These are phyloP conservation scores for Toxotes chatareus DNA, from an alignment of 2,113 vertebrate genomes.

Conservation along the genomic window DNA sequence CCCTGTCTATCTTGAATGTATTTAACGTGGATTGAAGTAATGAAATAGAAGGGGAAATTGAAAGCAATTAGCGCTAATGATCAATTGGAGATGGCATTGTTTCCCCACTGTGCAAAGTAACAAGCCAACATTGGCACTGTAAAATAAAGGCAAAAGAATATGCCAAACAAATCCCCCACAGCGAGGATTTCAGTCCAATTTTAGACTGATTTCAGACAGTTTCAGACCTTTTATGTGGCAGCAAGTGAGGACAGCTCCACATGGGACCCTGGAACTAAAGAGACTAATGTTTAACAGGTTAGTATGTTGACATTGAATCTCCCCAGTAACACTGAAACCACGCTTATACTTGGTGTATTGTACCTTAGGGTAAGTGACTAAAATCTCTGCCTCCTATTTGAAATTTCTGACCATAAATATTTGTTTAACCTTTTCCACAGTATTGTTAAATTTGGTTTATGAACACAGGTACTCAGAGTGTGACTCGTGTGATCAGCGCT, in stretches of 20 bases:
- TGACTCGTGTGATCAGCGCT: neutral
- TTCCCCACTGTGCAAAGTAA: neutral
- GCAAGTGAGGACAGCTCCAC: neutral
- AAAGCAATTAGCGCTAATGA: neutral
- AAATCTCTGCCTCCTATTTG: neutral
- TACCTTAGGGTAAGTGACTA: constrained; percentile 2
- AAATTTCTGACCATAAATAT: neutral
- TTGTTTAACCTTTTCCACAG: neutral
- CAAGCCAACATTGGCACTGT: neutral
- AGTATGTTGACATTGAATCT: constrained; percentile 77
- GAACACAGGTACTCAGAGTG: neutral
- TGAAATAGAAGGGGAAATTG: neutral
- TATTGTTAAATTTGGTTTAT: neutral
- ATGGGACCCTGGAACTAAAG: neutral
- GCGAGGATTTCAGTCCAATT: neutral
- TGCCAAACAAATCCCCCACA: neutral
- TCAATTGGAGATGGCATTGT: constrained; percentile 4
- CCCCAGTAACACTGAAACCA: constrained; percentile 69
- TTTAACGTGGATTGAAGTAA: neutral
- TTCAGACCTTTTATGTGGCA: neutral
- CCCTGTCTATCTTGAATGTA: neutral
- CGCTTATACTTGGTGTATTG: constrained; percentile 16
- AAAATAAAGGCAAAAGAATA: neutral
- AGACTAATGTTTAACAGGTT: constrained; percentile 82
- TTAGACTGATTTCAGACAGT: too few relatives aligned